phyloP scores from a whole-genome alignment of 2,797 vertebrate species.

The Gallirallus australis region DNA sequence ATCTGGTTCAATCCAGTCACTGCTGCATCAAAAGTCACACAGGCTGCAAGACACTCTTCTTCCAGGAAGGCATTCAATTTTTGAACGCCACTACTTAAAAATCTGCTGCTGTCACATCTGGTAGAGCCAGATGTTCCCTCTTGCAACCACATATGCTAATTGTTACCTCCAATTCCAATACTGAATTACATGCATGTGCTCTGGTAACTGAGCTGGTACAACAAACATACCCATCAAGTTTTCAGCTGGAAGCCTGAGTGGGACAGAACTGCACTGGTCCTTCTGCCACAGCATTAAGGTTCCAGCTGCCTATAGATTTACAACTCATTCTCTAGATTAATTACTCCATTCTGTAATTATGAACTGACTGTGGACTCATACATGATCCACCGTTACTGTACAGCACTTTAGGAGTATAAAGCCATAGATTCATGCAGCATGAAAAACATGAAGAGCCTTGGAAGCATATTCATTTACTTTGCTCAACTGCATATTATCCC shows the following conservation, averaged over 20 bases:
- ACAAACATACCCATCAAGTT: background rate
- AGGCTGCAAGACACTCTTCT: background rate
- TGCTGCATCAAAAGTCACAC: background rate
- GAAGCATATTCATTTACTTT: background rate
- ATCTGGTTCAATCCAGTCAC: background rate
- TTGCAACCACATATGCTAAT: background rate
- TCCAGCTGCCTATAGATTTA: background rate
- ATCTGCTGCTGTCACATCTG: background rate
- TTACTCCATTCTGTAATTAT: background rate
- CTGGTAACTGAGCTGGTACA: background rate
- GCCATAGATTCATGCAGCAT: background rate
- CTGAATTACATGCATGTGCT: background rate
- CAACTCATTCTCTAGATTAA: background rate
- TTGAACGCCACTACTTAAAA: background rate
- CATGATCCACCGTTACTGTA: background rate
- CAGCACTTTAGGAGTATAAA: background rate
- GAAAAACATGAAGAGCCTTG: background rate
- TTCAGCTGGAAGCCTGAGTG: background rate
- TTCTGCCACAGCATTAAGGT: background rate
- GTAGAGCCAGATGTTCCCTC: background rate
- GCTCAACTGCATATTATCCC: background rate
- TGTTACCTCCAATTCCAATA: background rate
- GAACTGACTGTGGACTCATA: background rate
- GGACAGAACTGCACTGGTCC: background rate
- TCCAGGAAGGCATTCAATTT: background rate